phyloP scores from a whole-genome alignment of 37 sponge, comb jelly and placozoan species.

The Axinella damicornis region DNA sequence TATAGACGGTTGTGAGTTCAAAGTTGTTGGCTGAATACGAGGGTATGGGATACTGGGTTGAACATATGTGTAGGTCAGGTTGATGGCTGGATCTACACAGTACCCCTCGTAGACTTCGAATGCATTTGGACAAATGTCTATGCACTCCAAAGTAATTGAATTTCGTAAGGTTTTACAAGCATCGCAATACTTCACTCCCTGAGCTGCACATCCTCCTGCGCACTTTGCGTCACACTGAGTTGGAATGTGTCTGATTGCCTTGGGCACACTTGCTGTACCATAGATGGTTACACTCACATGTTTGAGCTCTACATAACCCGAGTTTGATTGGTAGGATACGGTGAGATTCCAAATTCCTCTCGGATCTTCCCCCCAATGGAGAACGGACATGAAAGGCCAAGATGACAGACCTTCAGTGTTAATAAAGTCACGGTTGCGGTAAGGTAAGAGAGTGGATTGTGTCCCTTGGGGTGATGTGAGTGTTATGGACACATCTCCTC shows the following conservation, averaged over 20 bases:
- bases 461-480: slow-evolving; percentile 81
- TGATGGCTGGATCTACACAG: background rate
- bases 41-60: no score
- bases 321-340: background rate
- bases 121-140: slow-evolving; percentile 47
- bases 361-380: slow-evolving; percentile 78
- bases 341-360: slow-evolving; percentile 63
- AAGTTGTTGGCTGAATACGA: no score
- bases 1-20: no score
- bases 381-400: slow-evolving; percentile 84
- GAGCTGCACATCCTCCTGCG: slow-evolving; percentile 41
- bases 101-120: background rate
- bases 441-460: slow-evolving; percentile 54
- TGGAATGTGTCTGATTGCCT: slow-evolving; percentile 3
- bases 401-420: slow-evolving; percentile 26
- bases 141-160: slow-evolving; percentile 38
- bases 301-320: slow-evolving; percentile 24
- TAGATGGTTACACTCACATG: slow-evolving; percentile 19
- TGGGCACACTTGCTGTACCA: slow-evolving; percentile 33
- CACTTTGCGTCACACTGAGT: slow-evolving; percentile 49
- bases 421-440: slow-evolving; percentile 49
- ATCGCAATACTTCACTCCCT: slow-evolving; percentile 42
- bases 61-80: background rate
- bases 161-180: slow-evolving; percentile 33
- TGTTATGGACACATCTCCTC: slow-evolving; percentile 67